phyloP scores from a whole-genome alignment of 2,113 vertebrate genomes.

The Phalacrocorax brasilianus region DNA sequence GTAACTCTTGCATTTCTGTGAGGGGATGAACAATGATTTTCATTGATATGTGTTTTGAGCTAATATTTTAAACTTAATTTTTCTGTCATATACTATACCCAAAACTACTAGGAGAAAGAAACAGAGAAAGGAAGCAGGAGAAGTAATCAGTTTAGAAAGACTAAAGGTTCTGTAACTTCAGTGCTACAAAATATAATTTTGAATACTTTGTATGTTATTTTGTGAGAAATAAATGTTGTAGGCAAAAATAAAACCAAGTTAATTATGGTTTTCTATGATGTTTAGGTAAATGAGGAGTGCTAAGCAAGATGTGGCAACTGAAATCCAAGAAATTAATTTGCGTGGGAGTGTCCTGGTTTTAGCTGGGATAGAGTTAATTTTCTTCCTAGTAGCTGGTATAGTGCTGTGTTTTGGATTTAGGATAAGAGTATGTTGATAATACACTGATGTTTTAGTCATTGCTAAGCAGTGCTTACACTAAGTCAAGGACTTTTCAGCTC shows the following conservation, averaged over 20 bases:
- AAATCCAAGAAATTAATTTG: not conserved
- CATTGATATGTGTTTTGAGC: accelerated
- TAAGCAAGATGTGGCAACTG: not conserved
- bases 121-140: not conserved
- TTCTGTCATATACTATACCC: not conserved
- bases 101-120: not conserved
- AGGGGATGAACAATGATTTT: not conserved
- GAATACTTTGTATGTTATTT: not conserved
- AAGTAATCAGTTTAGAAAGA: not conserved
- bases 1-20: not conserved
- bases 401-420: no score
- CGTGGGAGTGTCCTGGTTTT: no score
- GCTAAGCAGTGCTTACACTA: no score
- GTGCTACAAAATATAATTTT: not conserved
- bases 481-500: no score
- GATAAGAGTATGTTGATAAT: no score
- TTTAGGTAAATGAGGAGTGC: not conserved
- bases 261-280: not conserved
- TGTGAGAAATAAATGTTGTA: not conserved
- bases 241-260: not conserved
- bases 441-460: no score
- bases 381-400: no score
- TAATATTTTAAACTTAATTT: not conserved
- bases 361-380: no score
- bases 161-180: not conserved